phyloP scores from a whole-genome alignment of 2,797 vertebrate genomes.

The Bovichtus variegatus region DNA sequence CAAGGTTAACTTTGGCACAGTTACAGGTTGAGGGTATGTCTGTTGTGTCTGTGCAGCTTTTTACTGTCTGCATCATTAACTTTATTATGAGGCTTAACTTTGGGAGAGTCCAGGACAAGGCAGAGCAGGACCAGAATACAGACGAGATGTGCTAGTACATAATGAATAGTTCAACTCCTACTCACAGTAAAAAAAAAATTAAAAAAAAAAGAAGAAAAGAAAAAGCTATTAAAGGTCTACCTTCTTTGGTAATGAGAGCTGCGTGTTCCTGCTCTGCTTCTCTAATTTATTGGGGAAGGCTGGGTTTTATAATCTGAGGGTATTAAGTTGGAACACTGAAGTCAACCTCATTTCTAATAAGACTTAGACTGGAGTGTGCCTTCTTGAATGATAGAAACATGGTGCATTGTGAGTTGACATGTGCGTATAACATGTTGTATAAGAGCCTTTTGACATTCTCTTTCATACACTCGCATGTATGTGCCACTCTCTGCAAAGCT shows the following conservation, averaged over 20 bases:
- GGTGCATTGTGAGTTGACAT: conserved; percentile 56
- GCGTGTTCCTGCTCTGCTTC: conserved; percentile 42
- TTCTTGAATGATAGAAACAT: conserved; percentile 53
- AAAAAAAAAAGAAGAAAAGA: too few species aligned
- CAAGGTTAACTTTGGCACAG: conserved; percentile 43
- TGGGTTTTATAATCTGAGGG: conserved; percentile 61
- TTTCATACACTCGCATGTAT: conserved; percentile 25
- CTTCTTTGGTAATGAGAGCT: conserved; percentile 56
- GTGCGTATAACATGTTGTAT: conserved; percentile 58
- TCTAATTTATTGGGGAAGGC: conserved; percentile 33
- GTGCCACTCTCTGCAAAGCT: conserved; percentile 28
- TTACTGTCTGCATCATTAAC: conserved; percentile 73
- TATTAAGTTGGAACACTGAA: conserved; percentile 57
- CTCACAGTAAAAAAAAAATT: conserved; percentile 40
- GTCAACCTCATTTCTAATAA: conserved; percentile 37
- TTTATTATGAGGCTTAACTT: conserved; percentile 75
- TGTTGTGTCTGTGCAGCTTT: conserved; percentile 68
- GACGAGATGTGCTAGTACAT: conserved; percentile 36
- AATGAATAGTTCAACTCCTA: conserved; percentile 60
- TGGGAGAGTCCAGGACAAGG: conserved; percentile 58
- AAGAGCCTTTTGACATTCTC: conserved; percentile 33
- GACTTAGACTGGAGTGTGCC: conserved; percentile 23
- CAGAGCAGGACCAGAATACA: conserved; percentile 56
- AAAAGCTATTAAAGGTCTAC: conserved; percentile 47
- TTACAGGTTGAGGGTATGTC: conserved; percentile 53